Percentiles rank a stretch among this genome's conserved stretches.
Conservation (phyloP, 2,797 vertebrate genomes). For the Lacerta viridis region DNA sequence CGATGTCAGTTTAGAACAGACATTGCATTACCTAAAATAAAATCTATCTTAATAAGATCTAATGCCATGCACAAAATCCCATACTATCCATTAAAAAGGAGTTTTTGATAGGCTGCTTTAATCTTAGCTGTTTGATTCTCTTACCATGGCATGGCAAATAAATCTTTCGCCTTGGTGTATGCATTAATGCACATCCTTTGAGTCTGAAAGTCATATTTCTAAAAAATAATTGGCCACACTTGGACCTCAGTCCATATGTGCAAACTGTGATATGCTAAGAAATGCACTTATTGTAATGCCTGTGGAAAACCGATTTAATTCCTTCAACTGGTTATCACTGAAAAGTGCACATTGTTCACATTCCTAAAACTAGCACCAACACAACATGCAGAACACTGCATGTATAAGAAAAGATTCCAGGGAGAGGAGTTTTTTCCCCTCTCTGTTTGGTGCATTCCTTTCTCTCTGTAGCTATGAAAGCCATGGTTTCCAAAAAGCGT, state of each 20-base stretch:
- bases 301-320: neutral
- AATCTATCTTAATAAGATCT: constrained; percentile 52
- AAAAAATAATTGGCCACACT: constrained; percentile 39
- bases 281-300: neutral
- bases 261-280: neutral
- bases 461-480: no score
- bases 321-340: neutral
- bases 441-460: neutral
- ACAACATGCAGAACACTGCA: neutral
- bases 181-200: constrained; percentile 22
- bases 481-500: neutral
- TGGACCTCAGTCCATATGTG: neutral
- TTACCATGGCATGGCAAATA: constrained; percentile 24
- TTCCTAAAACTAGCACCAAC: neutral
- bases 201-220: constrained; percentile 37
- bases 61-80: constrained; percentile 42
- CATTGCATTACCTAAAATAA: constrained; percentile 54
- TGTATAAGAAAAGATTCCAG: neutral
- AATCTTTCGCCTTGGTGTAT: constrained; percentile 6
- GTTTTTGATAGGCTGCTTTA: constrained; percentile 12
- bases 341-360: neutral
- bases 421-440: neutral
- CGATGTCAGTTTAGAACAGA: constrained; percentile 46
- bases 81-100: constrained; percentile 25
- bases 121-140: constrained; percentile 45